A percentile compares a stretch with the other conserved stretches of the same genome.
phyloP scores from a whole-genome alignment of 2,888 invertebrate genomes.

The Melanargia galathea region DNA sequence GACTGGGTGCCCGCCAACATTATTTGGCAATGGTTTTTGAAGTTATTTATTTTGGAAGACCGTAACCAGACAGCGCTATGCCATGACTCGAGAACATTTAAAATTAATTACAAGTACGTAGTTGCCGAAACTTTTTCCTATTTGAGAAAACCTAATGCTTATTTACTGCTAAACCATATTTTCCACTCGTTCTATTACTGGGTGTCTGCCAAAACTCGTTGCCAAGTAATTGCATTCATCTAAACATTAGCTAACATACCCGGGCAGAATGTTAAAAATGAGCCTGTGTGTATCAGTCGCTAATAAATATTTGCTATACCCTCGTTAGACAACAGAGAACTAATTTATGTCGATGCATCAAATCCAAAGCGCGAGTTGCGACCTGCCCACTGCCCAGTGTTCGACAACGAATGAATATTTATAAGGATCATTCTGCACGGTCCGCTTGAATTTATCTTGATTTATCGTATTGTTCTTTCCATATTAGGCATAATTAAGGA shows the following conservation, averaged over 20 bases:
- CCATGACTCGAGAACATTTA: slow-evolving; percentile 25
- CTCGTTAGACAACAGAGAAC: slow-evolving; percentile 7
- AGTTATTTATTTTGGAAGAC: slow-evolving; percentile 42
- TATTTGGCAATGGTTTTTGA: slow-evolving; percentile 55
- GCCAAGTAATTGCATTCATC: slow-evolving; percentile 67
- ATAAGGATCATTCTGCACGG: slow-evolving; percentile 27
- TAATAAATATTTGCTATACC: slow-evolving; percentile 22
- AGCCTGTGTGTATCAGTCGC: slow-evolving; percentile 22
- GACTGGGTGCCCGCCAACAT: slow-evolving; percentile 52
- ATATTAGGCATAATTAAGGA: slow-evolving; percentile 44
- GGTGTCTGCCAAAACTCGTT: slow-evolving; percentile 65
- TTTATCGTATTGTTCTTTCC: slow-evolving; percentile 43
- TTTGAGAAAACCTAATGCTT: slow-evolving; percentile 30
- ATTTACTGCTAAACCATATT: slow-evolving; percentile 32
- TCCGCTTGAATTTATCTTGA: slow-evolving; percentile 36
- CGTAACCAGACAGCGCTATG: slow-evolving; percentile 17
- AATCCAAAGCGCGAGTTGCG: slow-evolving; percentile 25
- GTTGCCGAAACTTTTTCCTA: slow-evolving; percentile 19
- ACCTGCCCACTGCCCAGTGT: slow-evolving; percentile 6
- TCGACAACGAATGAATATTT: slow-evolving; percentile 27
- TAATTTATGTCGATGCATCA: slow-evolving; percentile 22
- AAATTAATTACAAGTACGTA: slow-evolving; percentile 29
- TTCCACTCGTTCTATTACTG: slow-evolving; percentile 50
- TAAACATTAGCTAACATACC: slow-evolving; percentile 57
- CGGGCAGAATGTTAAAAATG: slow-evolving; percentile 51